Evolutionary conservation across 1,140 invertebrate species (phyloP).

Genomic region (Drosophila simulans): DNA sequence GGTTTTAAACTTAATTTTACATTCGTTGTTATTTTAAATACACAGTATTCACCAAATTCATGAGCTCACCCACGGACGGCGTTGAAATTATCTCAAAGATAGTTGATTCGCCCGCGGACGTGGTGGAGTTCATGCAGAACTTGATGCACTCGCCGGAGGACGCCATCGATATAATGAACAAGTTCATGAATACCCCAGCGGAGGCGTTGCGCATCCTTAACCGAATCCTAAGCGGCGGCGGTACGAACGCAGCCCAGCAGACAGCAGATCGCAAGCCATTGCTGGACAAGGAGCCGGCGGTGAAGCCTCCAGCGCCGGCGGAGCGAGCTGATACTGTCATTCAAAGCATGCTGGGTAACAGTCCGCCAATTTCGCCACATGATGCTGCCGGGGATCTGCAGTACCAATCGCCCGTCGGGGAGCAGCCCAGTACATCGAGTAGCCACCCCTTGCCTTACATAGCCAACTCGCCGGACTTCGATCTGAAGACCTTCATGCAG

Average conservation of each 20-base stretch:
- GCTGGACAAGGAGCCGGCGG: conserved; percentile 25
- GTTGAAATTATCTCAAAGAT: conserved; percentile 84
- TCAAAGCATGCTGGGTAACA: conserved; percentile 61
- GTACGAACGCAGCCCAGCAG: conserved; percentile 44
- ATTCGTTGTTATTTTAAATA: not conserved
- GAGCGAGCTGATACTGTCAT: conserved; percentile 65
- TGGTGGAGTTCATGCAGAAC: conserved; percentile 81
- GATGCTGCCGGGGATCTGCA: conserved; percentile 59
- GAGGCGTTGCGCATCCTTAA: conserved; percentile 81
- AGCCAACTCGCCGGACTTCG: conserved; percentile 65
- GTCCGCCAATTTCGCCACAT: conserved; percentile 37
- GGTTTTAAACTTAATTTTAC: not conserved
- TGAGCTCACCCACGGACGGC: conserved; percentile 83
- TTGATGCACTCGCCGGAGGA: conserved; percentile 83
- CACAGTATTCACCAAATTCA: conserved; percentile 83
- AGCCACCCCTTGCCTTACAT: conserved; percentile 51
- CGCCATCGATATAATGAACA: conserved; percentile 83
- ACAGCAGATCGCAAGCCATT: conserved; percentile 36
- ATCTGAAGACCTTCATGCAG: conserved; percentile 65
- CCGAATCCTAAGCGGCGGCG: conserved; percentile 74
- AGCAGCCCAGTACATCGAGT: conserved; percentile 70
- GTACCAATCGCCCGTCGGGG: conserved; percentile 60
- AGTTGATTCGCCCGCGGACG: conserved; percentile 81
- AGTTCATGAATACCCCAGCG: conserved; percentile 84
- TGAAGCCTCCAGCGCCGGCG: conserved; percentile 12